Evolutionary conservation across 1,140 invertebrate genomes (phyloP).

Genomic region (Cydia splendana): DNA sequence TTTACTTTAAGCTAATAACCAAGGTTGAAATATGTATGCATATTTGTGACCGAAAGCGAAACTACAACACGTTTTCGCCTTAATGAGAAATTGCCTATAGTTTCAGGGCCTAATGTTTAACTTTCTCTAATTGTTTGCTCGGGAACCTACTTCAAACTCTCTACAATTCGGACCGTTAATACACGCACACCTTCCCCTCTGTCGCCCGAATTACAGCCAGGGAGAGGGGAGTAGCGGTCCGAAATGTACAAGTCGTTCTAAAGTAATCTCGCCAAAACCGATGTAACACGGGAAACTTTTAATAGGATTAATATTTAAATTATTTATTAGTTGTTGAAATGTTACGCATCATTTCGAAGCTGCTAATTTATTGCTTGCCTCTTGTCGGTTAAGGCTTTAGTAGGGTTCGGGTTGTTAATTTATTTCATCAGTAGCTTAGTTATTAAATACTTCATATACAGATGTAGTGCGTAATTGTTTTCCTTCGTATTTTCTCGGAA

Average conservation of each 20-base stretch:
- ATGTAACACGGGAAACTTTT: conserved; percentile 36
- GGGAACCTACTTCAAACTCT: conserved; percentile 17
- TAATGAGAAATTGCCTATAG: conserved; percentile 31
- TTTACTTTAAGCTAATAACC: neutral
- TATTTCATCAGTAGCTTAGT: neutral
- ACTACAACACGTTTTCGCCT: conserved; percentile 15
- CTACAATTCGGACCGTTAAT: neutral
- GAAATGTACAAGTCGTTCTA: conserved; percentile 21
- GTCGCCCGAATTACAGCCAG: neutral
- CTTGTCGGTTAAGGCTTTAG: neutral
- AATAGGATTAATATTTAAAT: conserved; percentile 38
- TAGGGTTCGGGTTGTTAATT: neutral
- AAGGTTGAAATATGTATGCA: neutral
- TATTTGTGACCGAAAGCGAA: neutral
- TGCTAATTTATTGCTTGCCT: conserved; percentile 26
- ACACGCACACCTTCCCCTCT: neutral
- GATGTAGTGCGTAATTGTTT: too few relatives aligned
- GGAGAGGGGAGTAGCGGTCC: neutral
- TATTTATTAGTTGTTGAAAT: conserved; percentile 35
- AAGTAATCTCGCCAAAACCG: conserved; percentile 35
- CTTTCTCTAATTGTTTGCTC: conserved; percentile 33
- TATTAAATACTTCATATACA: too few relatives aligned
- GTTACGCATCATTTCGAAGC: conserved; percentile 22
- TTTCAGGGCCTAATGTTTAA: conserved; percentile 31
- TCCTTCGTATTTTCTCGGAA: too few relatives aligned